Conservation (phyloP, 2,888 invertebrate species). For the Leucoptera coffeella region DNA sequence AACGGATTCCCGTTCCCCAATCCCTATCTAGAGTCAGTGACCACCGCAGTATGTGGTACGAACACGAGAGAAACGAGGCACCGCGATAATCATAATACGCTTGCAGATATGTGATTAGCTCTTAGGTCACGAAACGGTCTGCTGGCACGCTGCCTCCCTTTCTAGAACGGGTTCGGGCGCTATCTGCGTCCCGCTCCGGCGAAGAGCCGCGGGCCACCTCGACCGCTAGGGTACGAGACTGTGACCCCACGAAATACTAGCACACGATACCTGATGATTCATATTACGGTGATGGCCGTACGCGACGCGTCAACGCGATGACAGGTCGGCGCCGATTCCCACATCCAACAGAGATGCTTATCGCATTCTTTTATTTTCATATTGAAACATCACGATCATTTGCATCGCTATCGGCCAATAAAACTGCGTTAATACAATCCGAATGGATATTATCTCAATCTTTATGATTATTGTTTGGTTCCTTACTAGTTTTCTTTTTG, state of each 20-base stretch:
- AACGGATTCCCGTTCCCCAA: no score
- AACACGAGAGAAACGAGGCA: constrained; percentile 36
- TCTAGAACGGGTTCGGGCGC: constrained; percentile 10
- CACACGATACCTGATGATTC: constrained; percentile 39
- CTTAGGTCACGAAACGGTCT: constrained; percentile 48
- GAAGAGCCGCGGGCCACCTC: constrained; percentile 45
- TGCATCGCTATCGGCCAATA: not conserved
- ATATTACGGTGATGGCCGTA: constrained; percentile 20
- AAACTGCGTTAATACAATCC: constrained; percentile 1
- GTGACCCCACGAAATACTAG: constrained; percentile 51
- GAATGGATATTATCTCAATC: constrained; percentile 1
- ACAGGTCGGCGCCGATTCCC: constrained; percentile 5
- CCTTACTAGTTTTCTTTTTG: constrained; percentile 1
- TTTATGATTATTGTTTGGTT: no score
- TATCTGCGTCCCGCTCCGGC: constrained; percentile 15
- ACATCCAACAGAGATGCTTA: constrained; percentile 1
- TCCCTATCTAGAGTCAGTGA: no score
- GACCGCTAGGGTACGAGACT: constrained; percentile 52
- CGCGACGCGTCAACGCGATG: constrained; percentile 30
- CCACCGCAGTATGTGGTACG: no score
- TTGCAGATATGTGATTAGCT: constrained; percentile 51
- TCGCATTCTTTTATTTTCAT: constrained; percentile 13
- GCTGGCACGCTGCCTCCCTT: constrained; percentile 20
- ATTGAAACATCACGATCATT: constrained; percentile 16
- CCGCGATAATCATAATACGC: constrained; percentile 49